Evolutionary conservation across 2,797 vertebrate genomes (phyloP), one percentile per base, ranked within the genome.

Genomic region (Anguilla pacifica): DNA sequence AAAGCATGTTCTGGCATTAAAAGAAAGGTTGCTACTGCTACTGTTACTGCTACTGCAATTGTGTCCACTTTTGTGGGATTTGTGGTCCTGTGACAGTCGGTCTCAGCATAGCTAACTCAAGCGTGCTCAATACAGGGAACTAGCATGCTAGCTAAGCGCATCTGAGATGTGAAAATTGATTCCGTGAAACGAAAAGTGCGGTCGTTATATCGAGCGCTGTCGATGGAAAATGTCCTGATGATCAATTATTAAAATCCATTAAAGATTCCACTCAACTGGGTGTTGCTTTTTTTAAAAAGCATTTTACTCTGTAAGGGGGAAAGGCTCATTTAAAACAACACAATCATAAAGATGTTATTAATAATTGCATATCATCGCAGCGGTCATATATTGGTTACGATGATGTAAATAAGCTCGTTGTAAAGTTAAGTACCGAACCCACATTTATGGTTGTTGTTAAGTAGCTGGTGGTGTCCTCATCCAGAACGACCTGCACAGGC

Each of bases 231-330:
- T 81, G 43, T 81, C 43, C 43, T 25, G 22, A 10, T 81, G 77
- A 81, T 81, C 77, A 81, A 81, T 81, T 49, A 81, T 81, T 81
- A 46, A 77, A 77, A 81, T 81, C 77, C 19, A 43, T 22, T 25
- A 81, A 81, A 49, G 17, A 46, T 81, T 81, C 77, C 77, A 81
- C 3, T 49, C 43, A 5, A 67, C 25, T 67, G 61, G 43, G 15
- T 13, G 35, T 77, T 77, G 10, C 31, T 77, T 77, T 77, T 43
- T 43, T 39, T 39, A 39, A 19, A 19, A 77, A 15, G 28, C 35
- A 43, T 9, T 81, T 17, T 15, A 39, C 74, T 39, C 39, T 77
- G 70, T 39, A 2, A 39, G 74, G 74, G 74, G 4, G 74, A 15
- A 43, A 43, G 31, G 31, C 31, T 22, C 74, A 11, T 72, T 31